Base-by-base conservation (phyloP, 2,888 invertebrate genomes). In the Oscheius sp. region DNA sequence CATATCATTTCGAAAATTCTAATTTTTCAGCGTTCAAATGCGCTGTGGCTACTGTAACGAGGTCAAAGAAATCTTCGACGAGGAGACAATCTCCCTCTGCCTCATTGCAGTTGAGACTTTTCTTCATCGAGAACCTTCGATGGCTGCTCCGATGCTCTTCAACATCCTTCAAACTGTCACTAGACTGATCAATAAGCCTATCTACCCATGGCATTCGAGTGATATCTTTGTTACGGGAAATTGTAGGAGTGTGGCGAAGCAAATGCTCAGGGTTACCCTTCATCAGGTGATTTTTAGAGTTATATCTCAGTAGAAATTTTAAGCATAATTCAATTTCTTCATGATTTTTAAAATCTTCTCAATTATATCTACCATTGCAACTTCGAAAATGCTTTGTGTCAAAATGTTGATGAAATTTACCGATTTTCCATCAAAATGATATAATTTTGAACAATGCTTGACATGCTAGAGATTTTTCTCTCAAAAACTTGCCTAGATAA, bases 71-170 rank as follows among this genome's bases (percentile, higher is more conserved):
- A 92, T 94, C 86, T 97, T 95, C 88, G 94, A 94, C 74, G 97
- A 98, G 86, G 97, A 98, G 86, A 96, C 97, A 86, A 72, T 85
- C 6, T 82, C 82, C 22, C 90, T 97, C 64, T 92, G 95, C 83
- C 93, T 98, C 80, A 93, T 96, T 54, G 92, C 92, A 73, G 88
- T 98, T 74, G 94, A 94, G 30, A 96, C 97, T 0, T 96, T 95
- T 87, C 93, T 98, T 73, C 95, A 97, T 86, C 90, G 97, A 24
- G 96, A 97, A 87, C 95, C 97, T 0, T 91, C 92, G 12, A 84
- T 89, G 79, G 96, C 97, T n/a, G 96, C 97, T 1, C 93, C 94
- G 0, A 89, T 95, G 83, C 88, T 98, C 72, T 94, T 96, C 0
- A 93, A 95, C 81, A 92, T 97, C 78, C 89, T 98, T 30, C 92